Evolutionary conservation across 2,888 invertebrate genomes (phyloP), one percentile per base, ranked within the genome.

Genomic region (Periphyllus acericola): DNA sequence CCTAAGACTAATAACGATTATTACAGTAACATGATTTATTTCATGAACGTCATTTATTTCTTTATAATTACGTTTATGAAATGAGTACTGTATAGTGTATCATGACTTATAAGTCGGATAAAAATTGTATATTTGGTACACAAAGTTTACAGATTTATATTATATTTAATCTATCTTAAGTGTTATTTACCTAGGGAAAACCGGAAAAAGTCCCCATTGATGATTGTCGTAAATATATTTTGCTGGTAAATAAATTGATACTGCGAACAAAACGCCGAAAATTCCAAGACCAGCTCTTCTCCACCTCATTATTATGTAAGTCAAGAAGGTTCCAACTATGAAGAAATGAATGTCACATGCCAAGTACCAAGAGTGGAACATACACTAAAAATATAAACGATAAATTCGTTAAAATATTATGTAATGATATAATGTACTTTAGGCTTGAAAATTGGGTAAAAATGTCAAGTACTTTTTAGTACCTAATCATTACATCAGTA

Each of bases 321-420:
- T 89, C 17, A 90, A 76, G 36, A 89, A 60, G 3, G 83, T 29
- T 74, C 90, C 89, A 19, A 90, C 46, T 21, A 90, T 80, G 81
- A 90, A 90, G 46, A 90, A 87, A 75, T 90, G 90, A 89, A 90
- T 89, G 81, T 90, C 90, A 52, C 90, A 90, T 4, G 90, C 90
- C 11, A 90, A 79, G 84, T 90, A 90, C 90, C 90, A 90, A 1
- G 90, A 88, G 55, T 90, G 90, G 25, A 90, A 32, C 68, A 90
- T 78, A 86, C 90, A 90, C 90, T 90, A 87, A n/a, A 89, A 89
- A 60, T 34, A 25, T 17, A 25, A 79, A 11, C n/a, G 17, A 32
- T 17, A 14, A 71, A 25, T 6, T 1, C 8, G 60, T 8, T 21
- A 60, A 25, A 25, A 25, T 25, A 25, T 5, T 36, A 5, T 36